Percentiles rank a stretch among this genome's conserved stretches.
Conservation (phyloP, 2,888 invertebrate species). For the Antitype chi region DNA sequence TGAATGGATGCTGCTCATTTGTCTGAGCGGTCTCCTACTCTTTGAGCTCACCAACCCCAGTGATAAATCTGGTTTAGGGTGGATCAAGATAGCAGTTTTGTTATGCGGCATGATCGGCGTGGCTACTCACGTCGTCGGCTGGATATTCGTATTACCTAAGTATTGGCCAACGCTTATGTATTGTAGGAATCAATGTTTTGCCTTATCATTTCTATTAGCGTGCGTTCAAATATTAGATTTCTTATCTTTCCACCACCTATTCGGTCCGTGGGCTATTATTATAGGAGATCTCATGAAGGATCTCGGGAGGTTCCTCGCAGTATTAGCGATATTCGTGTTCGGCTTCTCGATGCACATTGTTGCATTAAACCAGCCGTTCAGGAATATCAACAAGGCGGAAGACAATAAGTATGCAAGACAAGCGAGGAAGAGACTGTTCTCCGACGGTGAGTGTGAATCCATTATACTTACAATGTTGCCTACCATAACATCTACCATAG, state of each 20-base stretch:
- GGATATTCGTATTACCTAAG: constrained; percentile 92
- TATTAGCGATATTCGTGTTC: constrained; percentile 99
- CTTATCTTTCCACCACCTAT: constrained; percentile 99
- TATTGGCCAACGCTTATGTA: constrained; percentile 97
- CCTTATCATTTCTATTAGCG: constrained; percentile 97
- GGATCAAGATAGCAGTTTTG: constrained; percentile 96
- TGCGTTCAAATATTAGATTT: constrained; percentile 99
- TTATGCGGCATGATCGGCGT: constrained; percentile 97
- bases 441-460: constrained; percentile 92
- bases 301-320: constrained; percentile 98
- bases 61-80: constrained; percentile 98
- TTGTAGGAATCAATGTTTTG: constrained; percentile 99
- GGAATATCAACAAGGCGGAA: constrained; percentile 92
- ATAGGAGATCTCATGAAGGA: constrained; percentile 98
- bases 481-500: constrained; percentile 53
- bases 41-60: constrained; percentile 99
- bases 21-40: constrained; percentile 98
- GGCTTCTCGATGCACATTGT: constrained; percentile 99
- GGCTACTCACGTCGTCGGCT: constrained; percentile 96
- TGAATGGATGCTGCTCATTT: constrained; percentile 98
- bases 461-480: constrained; percentile 58
- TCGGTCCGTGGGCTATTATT: constrained; percentile 99
- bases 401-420: constrained; percentile 90
- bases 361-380: constrained; percentile 98
- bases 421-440: constrained; percentile 91